Evolutionary conservation across 1,140 invertebrate genomes (phyloP), one percentile per base, ranked within the genome.

Genomic region (Sycophila sp.): DNA sequence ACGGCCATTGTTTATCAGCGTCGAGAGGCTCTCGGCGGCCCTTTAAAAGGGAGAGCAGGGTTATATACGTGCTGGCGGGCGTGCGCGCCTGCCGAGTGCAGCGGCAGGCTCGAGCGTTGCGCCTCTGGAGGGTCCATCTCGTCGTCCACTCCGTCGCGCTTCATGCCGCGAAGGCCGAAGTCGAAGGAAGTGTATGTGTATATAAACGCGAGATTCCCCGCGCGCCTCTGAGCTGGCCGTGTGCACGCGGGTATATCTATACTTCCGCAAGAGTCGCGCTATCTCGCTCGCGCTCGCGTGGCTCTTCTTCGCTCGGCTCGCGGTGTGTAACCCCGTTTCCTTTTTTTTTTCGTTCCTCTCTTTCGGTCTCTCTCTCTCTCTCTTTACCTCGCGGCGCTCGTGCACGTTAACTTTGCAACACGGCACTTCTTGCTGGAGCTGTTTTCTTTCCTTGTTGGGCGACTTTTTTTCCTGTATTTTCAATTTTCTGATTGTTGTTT

Each of bases 31-130:
- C n/a, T 7, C n/a, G 7, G 11, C 34, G 51, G 40, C 63, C 63
- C 63, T 66, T 66, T 66, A 66, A 66, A 66, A 26, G 22, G 34
- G 30, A n/a, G n/a, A n/a, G n/a, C n/a, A n/a, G n/a, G n/a, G n/a
- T n/a, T n/a, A n/a, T n/a, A n/a, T n/a, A n/a, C n/a, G n/a, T n/a
- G n/a, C n/a, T n/a, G n/a, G n/a, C n/a, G n/a, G 36, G 0, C 40
- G 47, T 28, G 1, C 2, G 30, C 32, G 10, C 26, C 24, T 30
- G 22, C 38, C 30, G n/a, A 26, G n/a, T 10, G 34, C 32, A 11
- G 62, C 32, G 47, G 24, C 4, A 8, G 26, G 24, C 6, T 11
- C 15, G 38, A 17, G 40, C 15, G 11, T 22, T n/a, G 62, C 45
- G 30, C 45, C 32, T 36, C 38, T 24, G 5, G 17, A 15, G 32